Conservation (phyloP, 2,113 vertebrate genomes). For the Pontoporia blainvillei region DNA sequence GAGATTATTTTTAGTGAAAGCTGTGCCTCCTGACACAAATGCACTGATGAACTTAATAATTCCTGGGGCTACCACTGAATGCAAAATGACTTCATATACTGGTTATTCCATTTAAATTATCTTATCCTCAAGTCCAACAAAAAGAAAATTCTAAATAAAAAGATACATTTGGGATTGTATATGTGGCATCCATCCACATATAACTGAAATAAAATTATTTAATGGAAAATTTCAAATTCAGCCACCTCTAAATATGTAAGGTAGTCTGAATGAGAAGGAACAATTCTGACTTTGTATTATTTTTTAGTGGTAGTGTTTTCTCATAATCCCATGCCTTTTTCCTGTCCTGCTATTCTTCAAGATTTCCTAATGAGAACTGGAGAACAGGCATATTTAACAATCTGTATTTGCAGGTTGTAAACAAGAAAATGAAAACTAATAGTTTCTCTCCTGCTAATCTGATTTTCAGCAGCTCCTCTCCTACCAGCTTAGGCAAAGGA, state of each 20-base stretch:
- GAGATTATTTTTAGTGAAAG: neutral
- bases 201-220: constrained; percentile 9
- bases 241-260: neutral
- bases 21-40: neutral
- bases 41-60: neutral
- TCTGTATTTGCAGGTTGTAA: constrained; percentile 46
- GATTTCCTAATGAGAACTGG: constrained; percentile 58
- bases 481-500: constrained; percentile 5
- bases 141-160: constrained; percentile 22
- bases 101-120: neutral
- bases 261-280: neutral
- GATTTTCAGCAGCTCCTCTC: constrained; percentile 52
- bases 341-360: constrained; percentile 8
- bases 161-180: neutral
- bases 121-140: neutral
- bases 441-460: constrained; percentile 56
- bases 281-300: neutral
- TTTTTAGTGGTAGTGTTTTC: neutral
- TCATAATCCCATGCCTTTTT: neutral
- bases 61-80: neutral
- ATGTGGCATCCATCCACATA: neutral
- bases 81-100: neutral
- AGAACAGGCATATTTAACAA: constrained; percentile 48
- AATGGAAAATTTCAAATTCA: neutral
- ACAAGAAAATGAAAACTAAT: constrained; percentile 70